Percentiles rank a stretch among this genome's conserved stretches.
Evolutionary conservation across 2,113 vertebrate genomes (phyloP).

Genomic region (Paralichthys olivaceus): DNA sequence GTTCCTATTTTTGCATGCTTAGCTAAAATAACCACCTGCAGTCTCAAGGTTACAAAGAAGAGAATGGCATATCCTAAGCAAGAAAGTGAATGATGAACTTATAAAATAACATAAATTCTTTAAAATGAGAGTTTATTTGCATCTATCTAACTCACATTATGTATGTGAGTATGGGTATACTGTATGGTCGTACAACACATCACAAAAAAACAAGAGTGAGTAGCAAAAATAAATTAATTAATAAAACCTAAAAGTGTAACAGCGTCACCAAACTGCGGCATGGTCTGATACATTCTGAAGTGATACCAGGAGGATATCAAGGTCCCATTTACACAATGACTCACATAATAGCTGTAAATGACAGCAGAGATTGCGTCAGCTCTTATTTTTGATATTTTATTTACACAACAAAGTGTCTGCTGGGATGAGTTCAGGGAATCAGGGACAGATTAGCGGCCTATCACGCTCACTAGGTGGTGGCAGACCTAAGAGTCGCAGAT

Average conservation of each 20-base stretch:
- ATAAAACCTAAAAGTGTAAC: background rate
- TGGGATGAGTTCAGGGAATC: background rate
- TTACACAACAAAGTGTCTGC: slow-evolving; percentile 24
- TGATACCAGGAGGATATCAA: background rate
- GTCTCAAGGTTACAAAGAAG: background rate
- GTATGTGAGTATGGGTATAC: background rate
- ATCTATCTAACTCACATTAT: no score
- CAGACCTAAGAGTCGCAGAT: slow-evolving; percentile 27
- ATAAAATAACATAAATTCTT: no score
- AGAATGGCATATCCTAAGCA: no score
- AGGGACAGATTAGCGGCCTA: background rate
- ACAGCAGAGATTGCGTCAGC: background rate
- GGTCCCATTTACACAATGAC: background rate
- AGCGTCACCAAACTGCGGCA: background rate
- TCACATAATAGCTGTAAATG: slow-evolving; percentile 8
- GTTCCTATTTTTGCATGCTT: background rate
- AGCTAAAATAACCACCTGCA: no score
- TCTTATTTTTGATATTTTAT: slow-evolving; percentile 27
- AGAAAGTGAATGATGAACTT: no score
- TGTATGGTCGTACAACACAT: no score
- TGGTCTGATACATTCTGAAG: slow-evolving; percentile 5
- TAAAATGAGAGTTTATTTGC: no score
- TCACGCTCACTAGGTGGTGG: background rate
- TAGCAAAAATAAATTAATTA: background rate
- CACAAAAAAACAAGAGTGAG: no score